Evolutionary conservation across 2,113 vertebrate species (phyloP).

Genomic region (Athene noctua): DNA sequence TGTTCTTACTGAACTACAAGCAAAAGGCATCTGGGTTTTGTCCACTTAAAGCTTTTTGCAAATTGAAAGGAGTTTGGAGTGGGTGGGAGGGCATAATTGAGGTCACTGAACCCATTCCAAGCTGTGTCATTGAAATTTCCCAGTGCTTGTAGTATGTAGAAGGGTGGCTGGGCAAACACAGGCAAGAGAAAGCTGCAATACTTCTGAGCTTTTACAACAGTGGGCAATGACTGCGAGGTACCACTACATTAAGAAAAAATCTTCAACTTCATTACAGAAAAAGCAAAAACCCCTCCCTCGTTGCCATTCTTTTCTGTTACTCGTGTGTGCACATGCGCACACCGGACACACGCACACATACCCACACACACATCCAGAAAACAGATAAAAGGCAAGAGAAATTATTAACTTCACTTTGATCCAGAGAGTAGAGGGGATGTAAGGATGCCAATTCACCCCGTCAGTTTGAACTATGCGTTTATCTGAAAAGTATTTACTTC

Average conservation of each 20-base stretch:
- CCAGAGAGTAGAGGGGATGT: neutral
- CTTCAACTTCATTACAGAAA: neutral
- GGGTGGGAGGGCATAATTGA: slow-evolving; percentile 64
- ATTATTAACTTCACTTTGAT: slow-evolving; percentile 53
- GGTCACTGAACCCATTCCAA: slow-evolving; percentile 62
- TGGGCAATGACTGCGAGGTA: slow-evolving; percentile 18
- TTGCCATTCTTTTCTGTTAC: neutral
- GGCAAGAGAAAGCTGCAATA: slow-evolving; percentile 27
- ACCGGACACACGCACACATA: neutral
- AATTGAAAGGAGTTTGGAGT: slow-evolving; percentile 77
- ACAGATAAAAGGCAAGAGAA: slow-evolving; percentile 45
- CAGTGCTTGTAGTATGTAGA: slow-evolving; percentile 66
- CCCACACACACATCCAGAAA: neutral
- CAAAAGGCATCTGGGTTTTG: slow-evolving; percentile 73
- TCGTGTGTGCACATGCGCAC: neutral
- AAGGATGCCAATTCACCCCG: slow-evolving; percentile 3
- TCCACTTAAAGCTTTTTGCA: slow-evolving; percentile 75
- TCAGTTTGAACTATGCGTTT: slow-evolving; percentile 26
- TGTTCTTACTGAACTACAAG: slow-evolving; percentile 72
- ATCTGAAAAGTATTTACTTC: slow-evolving; percentile 5
- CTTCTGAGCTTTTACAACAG: slow-evolving; percentile 42
- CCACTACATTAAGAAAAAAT: neutral
- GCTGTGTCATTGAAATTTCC: slow-evolving; percentile 73
- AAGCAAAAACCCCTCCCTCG: neutral
- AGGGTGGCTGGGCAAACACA: slow-evolving; percentile 52